These are phyloP conservation scores for Galerucella pusilla DNA, from an alignment of 2,888 invertebrate species.

Conservation along the genomic window DNA sequence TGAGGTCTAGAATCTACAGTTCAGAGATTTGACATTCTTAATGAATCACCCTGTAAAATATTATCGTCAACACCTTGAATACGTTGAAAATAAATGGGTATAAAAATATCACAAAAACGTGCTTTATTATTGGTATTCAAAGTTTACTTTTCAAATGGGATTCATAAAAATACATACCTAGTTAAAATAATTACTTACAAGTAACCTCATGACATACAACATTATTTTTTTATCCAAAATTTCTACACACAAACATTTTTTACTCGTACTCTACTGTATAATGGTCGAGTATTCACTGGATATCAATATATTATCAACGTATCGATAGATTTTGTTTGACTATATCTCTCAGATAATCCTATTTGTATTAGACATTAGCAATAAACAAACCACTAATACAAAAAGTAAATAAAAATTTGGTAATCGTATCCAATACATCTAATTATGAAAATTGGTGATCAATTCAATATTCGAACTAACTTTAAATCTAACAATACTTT, in stretches of 20 bases:
- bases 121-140: no score
- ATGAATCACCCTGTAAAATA: no score
- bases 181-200: no score
- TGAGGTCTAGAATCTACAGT: no score
- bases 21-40: no score
- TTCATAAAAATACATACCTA: no score
- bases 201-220: background rate
- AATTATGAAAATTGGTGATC: background rate
- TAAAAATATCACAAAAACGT: no score
- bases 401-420: background rate
- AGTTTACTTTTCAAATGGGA: no score
- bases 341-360: background rate
- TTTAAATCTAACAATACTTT: no score
- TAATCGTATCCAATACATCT: background rate
- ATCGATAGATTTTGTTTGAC: background rate
- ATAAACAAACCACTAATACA: background rate
- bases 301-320: conserved; percentile 4
- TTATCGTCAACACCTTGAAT: no score
- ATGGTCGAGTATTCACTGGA: background rate
- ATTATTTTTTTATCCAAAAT: background rate
- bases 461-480: background rate
- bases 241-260: background rate
- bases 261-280: background rate
- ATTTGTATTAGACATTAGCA: background rate
- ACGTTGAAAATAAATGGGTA: no score